Percentiles rank a stretch among this genome's conserved stretches.
Conservation (phyloP, 2,797 vertebrate species). For the Pipistrellus pipistrellus region DNA sequence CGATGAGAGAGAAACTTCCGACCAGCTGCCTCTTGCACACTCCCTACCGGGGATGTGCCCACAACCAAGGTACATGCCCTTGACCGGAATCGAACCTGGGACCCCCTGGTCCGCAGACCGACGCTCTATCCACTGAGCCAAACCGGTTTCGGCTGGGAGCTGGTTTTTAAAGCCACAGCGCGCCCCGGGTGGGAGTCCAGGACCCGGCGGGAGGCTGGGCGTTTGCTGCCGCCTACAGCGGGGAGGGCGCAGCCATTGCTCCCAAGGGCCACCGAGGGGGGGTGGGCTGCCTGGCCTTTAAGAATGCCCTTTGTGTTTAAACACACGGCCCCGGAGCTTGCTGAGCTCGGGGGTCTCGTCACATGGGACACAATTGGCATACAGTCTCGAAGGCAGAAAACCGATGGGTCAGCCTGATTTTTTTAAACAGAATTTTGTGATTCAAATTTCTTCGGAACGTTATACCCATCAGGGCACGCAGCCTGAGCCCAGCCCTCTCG, state of each 20-base stretch:
- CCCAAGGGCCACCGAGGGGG: neutral
- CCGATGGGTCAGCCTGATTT: fast-evolving
- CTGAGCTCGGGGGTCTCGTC: neutral
- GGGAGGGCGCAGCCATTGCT: neutral
- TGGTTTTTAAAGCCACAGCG: neutral
- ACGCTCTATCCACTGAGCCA: too few relatives aligned
- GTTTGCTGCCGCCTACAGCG: neutral
- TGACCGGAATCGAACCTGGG: too few relatives aligned
- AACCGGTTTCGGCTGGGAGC: too few relatives aligned
- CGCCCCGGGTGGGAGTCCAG: neutral
- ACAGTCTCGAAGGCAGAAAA: neutral
- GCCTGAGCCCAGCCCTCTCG: neutral
- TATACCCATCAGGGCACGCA: neutral
- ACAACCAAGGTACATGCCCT: too few relatives aligned
- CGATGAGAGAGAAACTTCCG: too few relatives aligned
- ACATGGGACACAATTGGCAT: neutral
- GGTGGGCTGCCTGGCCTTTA: neutral
- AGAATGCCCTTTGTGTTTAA: neutral
- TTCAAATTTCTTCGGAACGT: neutral
- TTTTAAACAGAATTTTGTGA: neutral
- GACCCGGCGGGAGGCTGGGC: fast-evolving
- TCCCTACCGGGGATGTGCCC: too few relatives aligned
- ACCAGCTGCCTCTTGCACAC: too few relatives aligned
- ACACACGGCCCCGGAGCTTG: neutral
- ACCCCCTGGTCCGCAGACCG: too few relatives aligned